These are phyloP conservation scores for Pandemis cinnamomeana DNA, from an alignment of 2,888 invertebrate genomes.

Conservation along the genomic window DNA sequence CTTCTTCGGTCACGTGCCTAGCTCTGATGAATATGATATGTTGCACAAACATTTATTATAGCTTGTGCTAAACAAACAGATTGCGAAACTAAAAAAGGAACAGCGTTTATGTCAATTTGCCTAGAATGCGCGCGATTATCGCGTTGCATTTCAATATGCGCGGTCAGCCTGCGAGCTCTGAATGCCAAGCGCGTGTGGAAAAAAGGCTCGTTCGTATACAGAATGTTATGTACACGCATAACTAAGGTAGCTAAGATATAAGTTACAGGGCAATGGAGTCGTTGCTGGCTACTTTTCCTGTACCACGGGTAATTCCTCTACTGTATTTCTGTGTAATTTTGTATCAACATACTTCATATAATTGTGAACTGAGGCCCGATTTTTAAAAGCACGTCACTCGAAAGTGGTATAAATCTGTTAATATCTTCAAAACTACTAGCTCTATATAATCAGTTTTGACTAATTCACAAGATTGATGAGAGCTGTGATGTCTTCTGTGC, in stretches of 20 bases:
- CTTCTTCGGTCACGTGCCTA: slow-evolving; percentile 42
- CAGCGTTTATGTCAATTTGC: slow-evolving; percentile 51
- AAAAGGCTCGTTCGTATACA: slow-evolving; percentile 38
- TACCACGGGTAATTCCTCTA: slow-evolving; percentile 29
- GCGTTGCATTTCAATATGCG: slow-evolving; percentile 52
- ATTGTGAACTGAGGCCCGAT: too few species aligned
- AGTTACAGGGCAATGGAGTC: slow-evolving; percentile 23
- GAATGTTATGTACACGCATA: background rate
- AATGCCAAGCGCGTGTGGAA: slow-evolving; percentile 54
- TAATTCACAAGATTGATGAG: too few species aligned
- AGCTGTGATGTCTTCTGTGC: too few species aligned
- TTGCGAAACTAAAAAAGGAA: slow-evolving; percentile 43
- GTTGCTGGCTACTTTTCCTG: slow-evolving; percentile 26
- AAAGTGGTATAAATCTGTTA: too few species aligned
- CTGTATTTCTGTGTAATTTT: too few species aligned
- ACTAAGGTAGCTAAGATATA: slow-evolving; percentile 10
- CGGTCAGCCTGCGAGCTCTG: slow-evolving; percentile 50
- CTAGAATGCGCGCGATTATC: slow-evolving; percentile 50
- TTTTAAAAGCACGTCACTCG: too few species aligned
- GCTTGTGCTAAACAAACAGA: slow-evolving; percentile 21
- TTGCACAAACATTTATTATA: slow-evolving; percentile 28
- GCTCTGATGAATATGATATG: slow-evolving; percentile 39
- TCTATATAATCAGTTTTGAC: too few species aligned
- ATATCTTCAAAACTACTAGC: too few species aligned
- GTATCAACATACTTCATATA: too few species aligned